These are phyloP conservation scores for Campodea augens DNA, from an alignment of 1,140 invertebrate species.

Conservation along the genomic window DNA sequence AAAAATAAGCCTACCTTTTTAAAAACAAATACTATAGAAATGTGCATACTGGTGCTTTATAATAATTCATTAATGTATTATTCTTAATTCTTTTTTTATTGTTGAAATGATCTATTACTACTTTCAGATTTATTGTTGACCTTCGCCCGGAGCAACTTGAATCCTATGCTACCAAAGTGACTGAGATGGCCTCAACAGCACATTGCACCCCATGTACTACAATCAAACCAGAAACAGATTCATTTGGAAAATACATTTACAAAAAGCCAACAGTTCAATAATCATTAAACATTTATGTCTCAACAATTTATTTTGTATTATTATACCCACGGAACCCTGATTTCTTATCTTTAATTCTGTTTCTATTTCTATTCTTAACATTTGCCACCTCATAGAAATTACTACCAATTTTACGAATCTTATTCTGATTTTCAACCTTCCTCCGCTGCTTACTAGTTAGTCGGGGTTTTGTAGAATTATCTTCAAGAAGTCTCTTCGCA, in stretches of 20 bases:
- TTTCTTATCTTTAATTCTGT: constrained; percentile 1
- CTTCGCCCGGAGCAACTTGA: not conserved
- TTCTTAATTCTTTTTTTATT: too few species aligned
- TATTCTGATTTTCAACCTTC: constrained; percentile 47
- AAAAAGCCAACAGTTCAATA: too few species aligned
- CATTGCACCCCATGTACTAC: too few species aligned
- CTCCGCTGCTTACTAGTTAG: constrained; percentile 58
- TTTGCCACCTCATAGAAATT: constrained; percentile 85
- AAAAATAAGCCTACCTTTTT: too few species aligned
- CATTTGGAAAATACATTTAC: too few species aligned
- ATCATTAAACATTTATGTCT: too few species aligned
- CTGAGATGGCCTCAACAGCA: not conserved
- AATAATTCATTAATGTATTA: too few species aligned
- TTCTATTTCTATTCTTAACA: constrained; percentile 70
- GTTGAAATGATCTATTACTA: too few species aligned
- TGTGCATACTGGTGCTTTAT: too few species aligned
- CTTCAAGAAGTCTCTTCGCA: constrained; percentile 3
- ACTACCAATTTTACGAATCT: constrained; percentile 70
- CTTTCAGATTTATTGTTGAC: not conserved
- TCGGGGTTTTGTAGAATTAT: constrained; percentile 7
- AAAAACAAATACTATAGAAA: too few species aligned
- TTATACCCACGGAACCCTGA: not conserved
- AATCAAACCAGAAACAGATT: too few species aligned
- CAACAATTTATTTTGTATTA: too few species aligned
- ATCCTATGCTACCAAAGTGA: not conserved